Base-by-base conservation (phyloP, 2,797 vertebrate genomes). In the Carcharodon carcharias region DNA sequence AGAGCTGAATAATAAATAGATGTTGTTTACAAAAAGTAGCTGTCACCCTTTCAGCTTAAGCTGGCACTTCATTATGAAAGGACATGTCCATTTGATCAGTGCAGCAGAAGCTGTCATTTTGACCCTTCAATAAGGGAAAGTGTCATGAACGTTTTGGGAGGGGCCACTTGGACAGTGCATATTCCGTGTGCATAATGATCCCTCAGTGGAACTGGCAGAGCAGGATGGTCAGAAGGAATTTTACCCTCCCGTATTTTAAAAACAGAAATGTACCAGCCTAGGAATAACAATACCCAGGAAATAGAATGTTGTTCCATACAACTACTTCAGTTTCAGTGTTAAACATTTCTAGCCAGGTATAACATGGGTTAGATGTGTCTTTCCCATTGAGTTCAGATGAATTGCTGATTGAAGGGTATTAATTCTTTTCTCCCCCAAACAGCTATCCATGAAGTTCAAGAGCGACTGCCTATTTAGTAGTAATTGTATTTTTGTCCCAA, bases 31-130 rank as follows among this genome's bases (percentile, higher is more conserved):
- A 45, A 92, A 92, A n/a, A 31, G 28, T 61, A 92, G 58, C 89
- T n/a, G 89, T 92, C 31, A 63, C 56, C 56, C 89, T 31, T 92
- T 92, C 89, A 92, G 92, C 35, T n/a, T 61, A 92, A 92, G 89
- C 31, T 92, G 58, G 31, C 61, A 61, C 58, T 35, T 92, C 89
- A 63, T 63, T 92, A 63, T n/a, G 35, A 58, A 61, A 50, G 40
- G 82, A 63, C 58, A 18, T 2, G 14, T 92, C 87, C 50, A 54
- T 21, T 88, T 88, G 28, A 35, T n/a, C 58, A 92, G 82, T 50
- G 6, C 82, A 50, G 80, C 40, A 50, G 82, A 21, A 50, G 82
- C 35, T 35, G 89, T 63, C 89, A 63, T 35, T 16, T n/a, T 63
- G 54, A 14, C 89, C n/a, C 14, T 35, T 14, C 89, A 92, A 9